These are phyloP conservation scores for Myotis davidii DNA, from an alignment of 2,113 vertebrate genomes.

Conservation along the genomic window DNA sequence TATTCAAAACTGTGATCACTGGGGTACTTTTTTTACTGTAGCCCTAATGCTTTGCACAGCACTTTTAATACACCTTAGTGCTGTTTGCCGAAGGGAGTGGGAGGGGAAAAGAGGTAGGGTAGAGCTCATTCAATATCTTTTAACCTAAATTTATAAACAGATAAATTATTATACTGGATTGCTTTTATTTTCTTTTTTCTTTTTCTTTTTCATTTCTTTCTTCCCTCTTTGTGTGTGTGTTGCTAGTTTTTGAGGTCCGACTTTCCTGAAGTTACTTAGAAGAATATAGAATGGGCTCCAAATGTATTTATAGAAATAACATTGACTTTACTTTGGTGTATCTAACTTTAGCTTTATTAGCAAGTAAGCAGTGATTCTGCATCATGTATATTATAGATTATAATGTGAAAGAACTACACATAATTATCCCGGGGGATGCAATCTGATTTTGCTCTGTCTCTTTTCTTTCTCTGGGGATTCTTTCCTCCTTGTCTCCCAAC, in stretches of 20 bases:
- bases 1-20: neutral
- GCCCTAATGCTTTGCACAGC: neutral
- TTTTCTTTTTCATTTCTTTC: too few relatives aligned
- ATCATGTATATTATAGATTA: neutral
- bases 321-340: neutral
- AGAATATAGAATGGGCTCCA: neutral
- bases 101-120: neutral
- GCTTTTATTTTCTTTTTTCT: neutral
- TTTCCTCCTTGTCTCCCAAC: neutral
- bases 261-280: neutral
- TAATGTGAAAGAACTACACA: neutral
- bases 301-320: neutral
- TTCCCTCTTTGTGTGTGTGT: neutral
- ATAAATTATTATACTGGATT: neutral
- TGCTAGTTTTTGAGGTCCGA: neutral
- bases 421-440: neutral
- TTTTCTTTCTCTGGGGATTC: neutral
- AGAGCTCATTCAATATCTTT: neutral
- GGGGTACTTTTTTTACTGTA: neutral
- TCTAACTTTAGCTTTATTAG: neutral
- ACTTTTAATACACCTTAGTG: neutral
- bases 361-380: neutral
- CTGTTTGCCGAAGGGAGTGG: neutral
- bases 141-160: neutral
- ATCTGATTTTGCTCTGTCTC: neutral